Evolutionary conservation across 2,888 invertebrate species (phyloP).

Genomic region (Orthosia gothica): DNA sequence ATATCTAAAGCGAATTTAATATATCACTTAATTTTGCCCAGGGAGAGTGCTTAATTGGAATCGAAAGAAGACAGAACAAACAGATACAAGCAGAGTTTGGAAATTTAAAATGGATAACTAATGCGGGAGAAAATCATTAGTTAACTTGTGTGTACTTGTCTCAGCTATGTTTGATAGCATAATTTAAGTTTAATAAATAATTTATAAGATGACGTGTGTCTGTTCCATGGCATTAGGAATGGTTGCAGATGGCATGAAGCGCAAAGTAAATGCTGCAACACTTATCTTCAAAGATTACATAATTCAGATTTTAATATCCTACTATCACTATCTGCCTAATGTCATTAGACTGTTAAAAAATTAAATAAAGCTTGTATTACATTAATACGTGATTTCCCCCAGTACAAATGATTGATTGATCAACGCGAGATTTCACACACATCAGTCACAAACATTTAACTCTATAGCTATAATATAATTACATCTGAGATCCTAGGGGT

Average conservation of each 20-base stretch:
- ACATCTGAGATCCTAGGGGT: conserved; percentile 85
- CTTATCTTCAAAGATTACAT: conserved; percentile 67
- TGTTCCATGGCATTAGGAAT: conserved; percentile 17
- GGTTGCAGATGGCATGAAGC: conserved; percentile 29
- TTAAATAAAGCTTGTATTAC: conserved; percentile 72
- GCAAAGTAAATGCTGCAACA: conserved; percentile 63
- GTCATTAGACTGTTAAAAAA: conserved; percentile 67
- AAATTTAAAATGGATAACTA: conserved; percentile 10
- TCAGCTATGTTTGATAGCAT: conserved; percentile 27
- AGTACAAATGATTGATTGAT: conserved; percentile 64
- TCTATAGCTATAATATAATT: conserved; percentile 76
- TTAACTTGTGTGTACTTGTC: conserved; percentile 40
- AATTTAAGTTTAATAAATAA: conserved; percentile 29
- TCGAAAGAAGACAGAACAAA: conserved; percentile 38
- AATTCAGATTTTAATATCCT: conserved; percentile 67
- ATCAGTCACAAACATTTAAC: conserved; percentile 67
- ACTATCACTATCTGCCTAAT: conserved; percentile 66
- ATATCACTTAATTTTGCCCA: conserved; percentile 67
- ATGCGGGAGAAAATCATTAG: conserved; percentile 23
- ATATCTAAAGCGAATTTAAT: conserved; percentile 71
- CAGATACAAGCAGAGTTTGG: conserved; percentile 28
- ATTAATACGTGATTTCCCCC: conserved; percentile 60
- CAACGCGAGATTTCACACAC: conserved; percentile 66
- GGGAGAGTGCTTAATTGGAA: conserved; percentile 39
- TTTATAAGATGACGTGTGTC: conserved; percentile 15